Conservation (phyloP, 1,140 invertebrate species). For the Plutomurus gul region DNA sequence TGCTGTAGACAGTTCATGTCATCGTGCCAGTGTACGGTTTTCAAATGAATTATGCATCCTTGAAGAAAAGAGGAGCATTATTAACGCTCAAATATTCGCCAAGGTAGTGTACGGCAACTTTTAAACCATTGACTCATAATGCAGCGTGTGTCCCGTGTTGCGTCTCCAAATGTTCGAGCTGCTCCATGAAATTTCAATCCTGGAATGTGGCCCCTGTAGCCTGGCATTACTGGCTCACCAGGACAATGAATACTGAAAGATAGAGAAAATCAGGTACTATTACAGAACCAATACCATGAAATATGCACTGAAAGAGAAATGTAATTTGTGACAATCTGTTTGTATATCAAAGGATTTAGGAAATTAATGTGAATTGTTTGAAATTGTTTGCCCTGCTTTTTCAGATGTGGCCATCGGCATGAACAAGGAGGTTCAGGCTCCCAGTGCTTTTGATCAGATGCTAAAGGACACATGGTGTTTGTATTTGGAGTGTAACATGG, state of each 20-base stretch:
- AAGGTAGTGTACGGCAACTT: background rate
- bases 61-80: too few species aligned
- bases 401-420: background rate
- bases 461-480: background rate
- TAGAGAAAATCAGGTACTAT: background rate
- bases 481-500: background rate
- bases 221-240: background rate
- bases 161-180: conserved; percentile 21
- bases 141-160: conserved; percentile 30
- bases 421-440: background rate
- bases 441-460: background rate
- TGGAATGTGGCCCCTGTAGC: conserved; percentile 34
- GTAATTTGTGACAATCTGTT: too few species aligned
- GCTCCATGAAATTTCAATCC: conserved; percentile 27
- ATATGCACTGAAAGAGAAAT: too few species aligned
- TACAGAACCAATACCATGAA: too few species aligned
- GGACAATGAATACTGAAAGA: conserved; percentile 1
- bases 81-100: conserved; percentile 35
- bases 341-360: background rate
- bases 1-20: too few species aligned
- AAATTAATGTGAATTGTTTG: background rate
- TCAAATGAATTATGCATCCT: too few species aligned
- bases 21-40: too few species aligned
- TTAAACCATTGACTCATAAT: conserved; percentile 34
- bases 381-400: background rate